Conservation (phyloP, 2,113 vertebrate species). For the Dicentrarchus labrax region DNA sequence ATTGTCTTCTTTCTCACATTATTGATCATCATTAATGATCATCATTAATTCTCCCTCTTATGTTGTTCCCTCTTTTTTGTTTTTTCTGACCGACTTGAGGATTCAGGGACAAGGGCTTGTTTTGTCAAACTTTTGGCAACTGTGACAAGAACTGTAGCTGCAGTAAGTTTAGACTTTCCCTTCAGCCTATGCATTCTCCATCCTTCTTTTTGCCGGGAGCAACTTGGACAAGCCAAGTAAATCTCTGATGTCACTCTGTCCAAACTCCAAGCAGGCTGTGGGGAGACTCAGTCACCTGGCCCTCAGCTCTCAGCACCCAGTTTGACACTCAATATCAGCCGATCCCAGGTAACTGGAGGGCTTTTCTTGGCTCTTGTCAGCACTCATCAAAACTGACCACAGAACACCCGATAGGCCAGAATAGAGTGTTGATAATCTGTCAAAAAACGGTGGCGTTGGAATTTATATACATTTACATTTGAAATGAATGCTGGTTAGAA, state of each 20-base stretch:
- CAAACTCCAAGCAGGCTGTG: constrained; percentile 49
- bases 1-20: neutral
- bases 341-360: constrained; percentile 63
- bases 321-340: constrained; percentile 72
- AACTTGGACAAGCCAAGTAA: constrained; percentile 37
- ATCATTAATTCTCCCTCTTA: neutral
- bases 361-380: constrained; percentile 72
- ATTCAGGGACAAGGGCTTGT: neutral
- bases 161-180: constrained; percentile 40
- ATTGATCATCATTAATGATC: neutral
- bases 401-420: constrained; percentile 50
- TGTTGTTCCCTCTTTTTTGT: neutral
- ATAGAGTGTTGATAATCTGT: constrained; percentile 54
- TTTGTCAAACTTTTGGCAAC: constrained; percentile 16
- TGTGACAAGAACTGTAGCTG: constrained; percentile 14
- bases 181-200: constrained; percentile 25
- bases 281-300: constrained; percentile 42
- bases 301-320: constrained; percentile 68
- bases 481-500: neutral
- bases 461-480: constrained; percentile 51
- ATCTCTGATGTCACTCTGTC: constrained; percentile 62
- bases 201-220: constrained; percentile 35
- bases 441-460: constrained; percentile 17
- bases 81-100: neutral
- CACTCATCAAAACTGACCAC: constrained; percentile 55